A percentile compares a stretch with the other conserved stretches of the same genome.
Conservation (phyloP, 2,797 vertebrate species). For the Petrocephalus sullivani region DNA sequence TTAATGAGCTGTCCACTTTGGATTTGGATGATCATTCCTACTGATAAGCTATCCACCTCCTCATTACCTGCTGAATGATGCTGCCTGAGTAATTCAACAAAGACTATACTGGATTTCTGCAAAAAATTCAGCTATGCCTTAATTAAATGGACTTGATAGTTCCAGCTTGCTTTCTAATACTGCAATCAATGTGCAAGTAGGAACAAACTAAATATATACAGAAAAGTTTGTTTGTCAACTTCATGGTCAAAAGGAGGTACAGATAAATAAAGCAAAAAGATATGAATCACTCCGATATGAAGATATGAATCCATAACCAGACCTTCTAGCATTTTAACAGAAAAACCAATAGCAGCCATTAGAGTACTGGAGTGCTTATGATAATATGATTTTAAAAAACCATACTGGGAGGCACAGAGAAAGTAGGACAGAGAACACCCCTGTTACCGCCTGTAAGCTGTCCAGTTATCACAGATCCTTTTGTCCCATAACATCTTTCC, state of each 20-base stretch:
- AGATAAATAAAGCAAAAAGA: neutral
- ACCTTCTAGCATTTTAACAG: neutral
- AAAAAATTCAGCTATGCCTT: neutral
- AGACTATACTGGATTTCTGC: neutral
- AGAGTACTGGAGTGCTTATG: neutral
- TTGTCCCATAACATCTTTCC: neutral
- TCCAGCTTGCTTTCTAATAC: neutral
- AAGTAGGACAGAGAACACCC: neutral
- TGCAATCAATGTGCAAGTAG: neutral
- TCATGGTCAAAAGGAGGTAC: neutral
- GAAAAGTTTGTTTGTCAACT: neutral
- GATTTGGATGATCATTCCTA: neutral
- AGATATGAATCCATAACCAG: neutral
- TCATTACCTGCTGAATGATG: neutral
- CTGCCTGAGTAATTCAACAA: neutral
- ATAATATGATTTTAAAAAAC: neutral
- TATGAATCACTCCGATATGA: no score
- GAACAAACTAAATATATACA: neutral
- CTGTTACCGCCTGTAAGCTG: neutral
- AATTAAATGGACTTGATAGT: neutral
- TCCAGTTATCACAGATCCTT: neutral
- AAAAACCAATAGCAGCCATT: neutral
- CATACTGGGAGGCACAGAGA: neutral
- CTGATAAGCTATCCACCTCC: neutral
- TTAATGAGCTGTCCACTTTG: neutral